Conservation (phyloP, 2,888 invertebrate genomes). For the Microdon myrmicae region DNA sequence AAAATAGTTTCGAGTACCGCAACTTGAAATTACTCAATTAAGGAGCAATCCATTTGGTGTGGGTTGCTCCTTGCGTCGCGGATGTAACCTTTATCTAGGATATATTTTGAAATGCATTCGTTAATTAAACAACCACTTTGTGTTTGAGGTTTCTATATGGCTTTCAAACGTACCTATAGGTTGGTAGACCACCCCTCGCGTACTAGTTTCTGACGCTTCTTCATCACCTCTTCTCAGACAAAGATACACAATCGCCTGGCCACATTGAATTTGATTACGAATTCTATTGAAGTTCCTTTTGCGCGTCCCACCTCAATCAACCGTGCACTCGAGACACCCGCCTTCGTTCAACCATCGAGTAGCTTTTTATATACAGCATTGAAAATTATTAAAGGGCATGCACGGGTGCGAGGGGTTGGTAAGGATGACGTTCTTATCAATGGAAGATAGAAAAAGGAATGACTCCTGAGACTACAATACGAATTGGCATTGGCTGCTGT, state of each 20-base stretch:
- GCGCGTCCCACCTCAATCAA: conserved; percentile 32
- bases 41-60: conserved; percentile 32
- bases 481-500: conserved; percentile 15
- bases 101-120: conserved; percentile 35
- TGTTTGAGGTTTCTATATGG: conserved; percentile 3
- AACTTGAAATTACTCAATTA: conserved; percentile 47
- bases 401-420: too few relatives aligned
- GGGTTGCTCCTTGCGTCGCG: conserved; percentile 17
- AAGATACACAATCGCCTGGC: conserved; percentile 5
- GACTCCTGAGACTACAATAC: background rate
- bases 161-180: too few relatives aligned
- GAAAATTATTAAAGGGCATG: too few relatives aligned
- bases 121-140: conserved; percentile 45
- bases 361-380: too few relatives aligned
- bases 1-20: conserved; percentile 24
- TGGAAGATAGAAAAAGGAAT: background rate
- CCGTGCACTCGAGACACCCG: conserved; percentile 20
- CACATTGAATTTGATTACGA: conserved; percentile 23
- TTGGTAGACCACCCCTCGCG: too few relatives aligned
- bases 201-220: background rate
- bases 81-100: conserved; percentile 8
- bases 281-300: conserved; percentile 24
- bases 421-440: background rate
- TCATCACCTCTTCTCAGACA: background rate
- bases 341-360: too few relatives aligned